Base-by-base conservation (phyloP, 2,797 vertebrate species). In the Manis crassicaudata region DNA sequence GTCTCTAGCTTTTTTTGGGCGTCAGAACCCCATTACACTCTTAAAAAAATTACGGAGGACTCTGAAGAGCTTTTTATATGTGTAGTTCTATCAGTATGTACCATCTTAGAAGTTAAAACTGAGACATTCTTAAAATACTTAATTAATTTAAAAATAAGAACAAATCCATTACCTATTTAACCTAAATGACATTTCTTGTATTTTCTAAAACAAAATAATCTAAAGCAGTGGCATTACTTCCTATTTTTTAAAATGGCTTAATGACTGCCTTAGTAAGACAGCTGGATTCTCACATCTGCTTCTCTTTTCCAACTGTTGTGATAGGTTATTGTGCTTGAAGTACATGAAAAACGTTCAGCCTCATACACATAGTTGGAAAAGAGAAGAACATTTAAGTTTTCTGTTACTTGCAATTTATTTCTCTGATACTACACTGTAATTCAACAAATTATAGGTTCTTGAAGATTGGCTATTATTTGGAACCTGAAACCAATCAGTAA, bases 81-180 rank as follows among this genome's bases (percentile, higher is more conserved):
- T 77, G 14, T 63, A 27, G 25, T 70, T 96, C 7, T 32, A 83
- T 8, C 65, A 1, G 27, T 46, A 80, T 35, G 29, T 60, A 68
- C 17, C 18, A 18, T 12, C 72, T 37, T 77, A 46, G 82, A 76
- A 63, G 68, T 52, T 16, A 56, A 84, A 79, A 62, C 37, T 23
- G 16, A 82, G 46, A 72, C 88, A 35, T n/a, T 54, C n/a, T 73
- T 65, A 67, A 84, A n/a, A 92, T 63, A 85, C 18, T 56, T 84
- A 79, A 21, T 60, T 83, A 50, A 88, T 13, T 70, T 54, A 50
- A 92, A 92, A 90, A 90, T 76, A 76, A 88, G 54, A 83, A 70
- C 29, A 83, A 70, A 60, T 40, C 20, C 46, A 82, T 52, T 77
- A 37, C 25, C 63, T 81, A 14, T 46, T 46, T 29, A 80, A 86